Conservation (phyloP, 2,797 vertebrate genomes). For the Sus cebifrons region DNA sequence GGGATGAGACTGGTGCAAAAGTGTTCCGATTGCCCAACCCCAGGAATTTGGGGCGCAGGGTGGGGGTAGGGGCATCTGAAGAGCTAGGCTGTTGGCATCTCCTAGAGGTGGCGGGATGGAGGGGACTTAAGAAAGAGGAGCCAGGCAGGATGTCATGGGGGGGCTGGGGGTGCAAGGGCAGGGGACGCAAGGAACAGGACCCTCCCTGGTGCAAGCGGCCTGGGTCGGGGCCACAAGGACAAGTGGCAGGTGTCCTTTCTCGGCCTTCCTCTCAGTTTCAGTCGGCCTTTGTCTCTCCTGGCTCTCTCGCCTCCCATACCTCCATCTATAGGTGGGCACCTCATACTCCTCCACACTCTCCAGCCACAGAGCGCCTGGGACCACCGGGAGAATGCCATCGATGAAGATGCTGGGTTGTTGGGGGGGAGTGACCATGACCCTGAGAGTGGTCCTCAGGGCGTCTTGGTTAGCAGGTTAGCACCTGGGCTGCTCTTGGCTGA, state of each 20-base stretch:
- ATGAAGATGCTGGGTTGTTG: not conserved
- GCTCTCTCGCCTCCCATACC: not conserved
- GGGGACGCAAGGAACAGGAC: not conserved
- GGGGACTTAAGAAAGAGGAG: not conserved
- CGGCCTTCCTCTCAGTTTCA: not conserved
- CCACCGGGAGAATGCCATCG: not conserved
- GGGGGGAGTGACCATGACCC: not conserved
- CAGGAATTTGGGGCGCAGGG: slow-evolving; percentile 83
- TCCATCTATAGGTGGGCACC: not conserved
- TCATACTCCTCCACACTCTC: not conserved
- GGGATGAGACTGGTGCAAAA: slow-evolving; percentile 54
- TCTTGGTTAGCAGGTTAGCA: not conserved
- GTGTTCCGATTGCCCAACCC: slow-evolving; percentile 77
- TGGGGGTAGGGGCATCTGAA: slow-evolving; percentile 68
- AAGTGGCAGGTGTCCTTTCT: not conserved
- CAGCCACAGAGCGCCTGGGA: not conserved
- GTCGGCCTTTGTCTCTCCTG: not conserved
- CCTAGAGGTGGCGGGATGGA: not conserved
- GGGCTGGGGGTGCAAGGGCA: not conserved
- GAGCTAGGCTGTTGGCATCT: slow-evolving; percentile 50
- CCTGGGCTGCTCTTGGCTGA: not conserved
- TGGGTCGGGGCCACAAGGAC: not conserved
- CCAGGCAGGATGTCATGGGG: not conserved
- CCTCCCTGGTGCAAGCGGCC: not conserved
- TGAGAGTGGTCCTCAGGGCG: not conserved